Percentiles rank a stretch among this genome's conserved stretches.
These are phyloP conservation scores for Notiomystis cincta DNA, from an alignment of 2,113 vertebrate species.

Conservation along the genomic window DNA sequence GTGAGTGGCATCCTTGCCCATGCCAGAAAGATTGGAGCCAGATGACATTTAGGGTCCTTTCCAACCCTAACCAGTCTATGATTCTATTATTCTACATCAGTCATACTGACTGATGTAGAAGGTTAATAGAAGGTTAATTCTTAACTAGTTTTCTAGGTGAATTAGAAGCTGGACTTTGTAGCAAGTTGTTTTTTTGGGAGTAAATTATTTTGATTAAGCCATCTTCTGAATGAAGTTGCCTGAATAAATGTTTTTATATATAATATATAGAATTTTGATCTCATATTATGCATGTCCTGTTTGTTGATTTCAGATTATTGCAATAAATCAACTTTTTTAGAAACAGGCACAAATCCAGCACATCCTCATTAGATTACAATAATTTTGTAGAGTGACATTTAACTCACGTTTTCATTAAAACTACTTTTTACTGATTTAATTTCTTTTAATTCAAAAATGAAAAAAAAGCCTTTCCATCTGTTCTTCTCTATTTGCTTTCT, in stretches of 20 bases:
- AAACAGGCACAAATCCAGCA: not conserved
- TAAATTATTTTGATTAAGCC: not conserved
- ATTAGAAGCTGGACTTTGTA: not conserved
- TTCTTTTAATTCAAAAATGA: conserved; percentile 40
- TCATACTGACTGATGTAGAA: not conserved
- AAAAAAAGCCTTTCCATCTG: conserved; percentile 46
- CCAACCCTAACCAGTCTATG: not conserved
- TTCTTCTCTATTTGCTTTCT: conserved; percentile 53
- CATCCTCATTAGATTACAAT: conserved; percentile 12
- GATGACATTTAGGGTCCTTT: not conserved
- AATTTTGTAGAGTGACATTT: conserved; percentile 9
- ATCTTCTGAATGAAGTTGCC: not conserved
- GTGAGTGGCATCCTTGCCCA: not conserved
- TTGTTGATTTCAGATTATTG: not conserved
- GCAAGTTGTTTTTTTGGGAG: not conserved
- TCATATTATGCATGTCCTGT: not conserved
- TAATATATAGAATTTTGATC: not conserved
- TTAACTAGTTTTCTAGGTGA: not conserved
- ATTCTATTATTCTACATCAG: not conserved
- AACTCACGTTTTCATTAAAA: conserved; percentile 35
- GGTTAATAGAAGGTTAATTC: not conserved
- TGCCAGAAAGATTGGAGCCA: not conserved
- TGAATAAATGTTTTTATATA: not conserved
- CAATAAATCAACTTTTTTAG: conserved; percentile 1
- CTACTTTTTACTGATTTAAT: conserved; percentile 11